Percentiles rank a stretch among this genome's conserved stretches.
Evolutionary conservation across 2,888 invertebrate species (phyloP).

Genomic region (Chironomus tentans): DNA sequence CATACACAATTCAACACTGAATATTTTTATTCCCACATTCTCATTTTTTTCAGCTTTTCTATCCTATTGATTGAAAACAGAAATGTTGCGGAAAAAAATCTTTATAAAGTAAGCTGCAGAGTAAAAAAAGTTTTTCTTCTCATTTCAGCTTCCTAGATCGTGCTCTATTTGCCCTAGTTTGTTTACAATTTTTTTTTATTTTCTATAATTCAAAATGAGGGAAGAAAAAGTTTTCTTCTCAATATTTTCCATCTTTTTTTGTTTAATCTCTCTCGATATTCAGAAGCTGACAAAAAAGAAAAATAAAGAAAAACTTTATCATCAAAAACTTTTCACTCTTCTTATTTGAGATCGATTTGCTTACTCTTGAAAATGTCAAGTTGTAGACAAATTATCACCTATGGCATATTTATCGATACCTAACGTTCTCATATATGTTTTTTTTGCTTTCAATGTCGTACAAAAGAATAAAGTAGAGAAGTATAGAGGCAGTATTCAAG

Average conservation of each 20-base stretch:
- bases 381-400: conserved; percentile 6
- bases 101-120: neutral
- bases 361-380: neutral
- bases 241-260: neutral
- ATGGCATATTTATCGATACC: neutral
- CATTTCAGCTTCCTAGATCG: neutral
- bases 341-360: neutral
- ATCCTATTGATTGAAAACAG: neutral
- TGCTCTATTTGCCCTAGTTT: neutral
- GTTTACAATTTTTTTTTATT: neutral
- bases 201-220: neutral
- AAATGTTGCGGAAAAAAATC: neutral
- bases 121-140: neutral
- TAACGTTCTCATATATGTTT: too few species aligned
- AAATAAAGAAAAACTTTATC: too few species aligned
- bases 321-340: too few species aligned
- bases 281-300: neutral
- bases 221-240: neutral
- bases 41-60: neutral
- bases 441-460: too few species aligned
- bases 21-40: neutral
- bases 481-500: too few species aligned
- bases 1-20: neutral
- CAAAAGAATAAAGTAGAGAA: too few species aligned
- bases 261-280: neutral